Conservation (phyloP, 2,888 invertebrate species). For the Dicyrtomina minuta region DNA sequence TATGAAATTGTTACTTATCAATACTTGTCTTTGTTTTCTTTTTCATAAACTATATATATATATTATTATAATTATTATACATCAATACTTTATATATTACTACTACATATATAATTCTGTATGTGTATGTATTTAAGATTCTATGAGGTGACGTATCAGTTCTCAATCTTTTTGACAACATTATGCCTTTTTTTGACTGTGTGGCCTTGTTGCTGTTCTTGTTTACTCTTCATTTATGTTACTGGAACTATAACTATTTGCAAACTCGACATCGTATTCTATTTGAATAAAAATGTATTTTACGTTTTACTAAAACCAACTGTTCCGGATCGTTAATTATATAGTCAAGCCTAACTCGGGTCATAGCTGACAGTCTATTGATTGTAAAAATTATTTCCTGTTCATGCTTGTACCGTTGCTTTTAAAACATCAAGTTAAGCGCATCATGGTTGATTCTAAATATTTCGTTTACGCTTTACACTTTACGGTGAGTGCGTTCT, state of each 20-base stretch:
- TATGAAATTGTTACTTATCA: background rate
- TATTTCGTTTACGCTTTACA: no score
- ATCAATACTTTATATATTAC: no score
- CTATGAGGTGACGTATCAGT: background rate
- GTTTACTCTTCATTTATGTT: slow-evolving; percentile 16
- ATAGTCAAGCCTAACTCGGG: no score
- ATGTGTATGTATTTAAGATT: slow-evolving; percentile 8
- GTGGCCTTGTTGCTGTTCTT: slow-evolving; percentile 27
- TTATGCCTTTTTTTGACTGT: slow-evolving; percentile 30
- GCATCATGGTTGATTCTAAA: no score
- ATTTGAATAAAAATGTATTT: slow-evolving; percentile 21
- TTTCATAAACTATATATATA: no score
- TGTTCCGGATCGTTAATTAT: no score
- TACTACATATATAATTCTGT: background rate
- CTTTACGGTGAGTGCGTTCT: no score
- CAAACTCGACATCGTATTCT: slow-evolving; percentile 24
- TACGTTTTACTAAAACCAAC: slow-evolving; percentile 16
- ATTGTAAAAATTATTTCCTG: no score
- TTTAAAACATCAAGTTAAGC: no score
- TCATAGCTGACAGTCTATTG: no score
- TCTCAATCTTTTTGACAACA: slow-evolving; percentile 15
- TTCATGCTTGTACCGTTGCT: no score
- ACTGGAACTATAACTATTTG: slow-evolving; percentile 15
- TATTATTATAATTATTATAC: no score
- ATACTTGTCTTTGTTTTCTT: background rate